Percentiles rank a stretch among this genome's conserved stretches.
phyloP scores from a whole-genome alignment of 2,888 invertebrate species.

The Tachystola acroxantha region DNA sequence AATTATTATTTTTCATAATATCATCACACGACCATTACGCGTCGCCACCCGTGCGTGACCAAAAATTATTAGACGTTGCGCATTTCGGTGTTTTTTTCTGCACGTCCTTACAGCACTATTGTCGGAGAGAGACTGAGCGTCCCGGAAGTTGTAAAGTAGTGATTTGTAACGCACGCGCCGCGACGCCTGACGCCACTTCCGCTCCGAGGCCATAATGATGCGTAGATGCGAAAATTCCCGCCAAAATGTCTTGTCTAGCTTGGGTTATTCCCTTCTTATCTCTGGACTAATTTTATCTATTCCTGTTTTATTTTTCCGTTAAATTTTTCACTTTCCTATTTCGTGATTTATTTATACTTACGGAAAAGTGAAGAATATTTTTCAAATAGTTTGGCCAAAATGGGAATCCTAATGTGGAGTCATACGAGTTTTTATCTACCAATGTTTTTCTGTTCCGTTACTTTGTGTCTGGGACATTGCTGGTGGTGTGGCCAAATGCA shows the following conservation, averaged over 20 bases:
- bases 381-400: no score
- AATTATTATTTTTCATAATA: conserved; percentile 73
- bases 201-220: conserved; percentile 63
- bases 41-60: conserved; percentile 56
- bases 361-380: no score
- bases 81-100: conserved; percentile 34
- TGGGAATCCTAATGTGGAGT: no score
- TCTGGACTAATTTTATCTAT: background rate
- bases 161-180: conserved; percentile 79
- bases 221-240: conserved; percentile 25
- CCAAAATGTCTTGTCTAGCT: conserved; percentile 26
- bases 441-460: no score
- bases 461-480: no score
- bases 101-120: conserved; percentile 48
- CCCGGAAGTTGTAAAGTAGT: conserved; percentile 78
- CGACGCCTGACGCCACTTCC: conserved; percentile 71
- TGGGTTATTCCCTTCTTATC: conserved; percentile 4
- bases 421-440: no score
- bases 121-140: conserved; percentile 35
- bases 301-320: no score
- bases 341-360: no score
- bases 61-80: conserved; percentile 56
- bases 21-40: conserved; percentile 70
- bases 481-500: no score
- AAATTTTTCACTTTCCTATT: no score